A percentile compares a stretch with the other conserved stretches of the same genome.
phyloP scores from a whole-genome alignment of 2,113 vertebrate genomes.

The Notechis scutatus region DNA sequence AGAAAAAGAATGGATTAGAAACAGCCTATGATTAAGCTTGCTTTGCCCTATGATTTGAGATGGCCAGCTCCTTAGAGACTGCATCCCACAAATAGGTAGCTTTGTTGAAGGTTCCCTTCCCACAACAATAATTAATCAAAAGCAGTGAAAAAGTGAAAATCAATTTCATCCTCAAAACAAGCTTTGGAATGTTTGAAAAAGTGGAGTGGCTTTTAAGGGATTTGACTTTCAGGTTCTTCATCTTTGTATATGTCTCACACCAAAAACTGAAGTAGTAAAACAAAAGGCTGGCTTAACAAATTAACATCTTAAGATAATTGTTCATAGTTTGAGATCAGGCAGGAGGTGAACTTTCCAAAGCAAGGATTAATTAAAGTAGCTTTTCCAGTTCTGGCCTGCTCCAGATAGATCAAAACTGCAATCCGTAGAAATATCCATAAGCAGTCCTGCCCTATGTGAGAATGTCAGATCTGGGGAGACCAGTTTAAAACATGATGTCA shows the following conservation, averaged over 20 bases:
- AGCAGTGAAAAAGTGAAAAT: conserved; percentile 8
- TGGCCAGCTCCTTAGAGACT: conserved; percentile 49
- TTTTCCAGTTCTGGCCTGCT: background rate
- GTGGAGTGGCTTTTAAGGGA: conserved; percentile 17
- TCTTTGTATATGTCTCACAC: background rate
- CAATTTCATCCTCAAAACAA: background rate
- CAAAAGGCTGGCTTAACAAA: background rate
- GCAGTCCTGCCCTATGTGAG: background rate
- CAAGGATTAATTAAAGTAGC: background rate
- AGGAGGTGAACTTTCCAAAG: background rate
- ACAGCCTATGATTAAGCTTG: conserved; percentile 35
- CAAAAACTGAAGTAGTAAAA: background rate
- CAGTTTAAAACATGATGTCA: background rate
- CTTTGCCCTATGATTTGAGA: background rate
- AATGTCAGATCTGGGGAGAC: background rate
- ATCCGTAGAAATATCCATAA: background rate
- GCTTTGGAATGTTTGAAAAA: conserved; percentile 1
- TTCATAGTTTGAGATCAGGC: background rate
- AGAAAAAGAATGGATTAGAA: conserved; percentile 39
- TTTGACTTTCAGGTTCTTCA: conserved; percentile 1
- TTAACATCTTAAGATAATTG: background rate
- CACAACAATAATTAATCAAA: conserved; percentile 11
- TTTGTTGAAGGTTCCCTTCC: background rate
- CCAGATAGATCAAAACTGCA: background rate
- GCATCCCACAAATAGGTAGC: background rate